Evolutionary conservation across 23 tunicate genomes (phyloP), one percentile per base, ranked within the genome.

Genomic region (Trididemnum miniatum): DNA sequence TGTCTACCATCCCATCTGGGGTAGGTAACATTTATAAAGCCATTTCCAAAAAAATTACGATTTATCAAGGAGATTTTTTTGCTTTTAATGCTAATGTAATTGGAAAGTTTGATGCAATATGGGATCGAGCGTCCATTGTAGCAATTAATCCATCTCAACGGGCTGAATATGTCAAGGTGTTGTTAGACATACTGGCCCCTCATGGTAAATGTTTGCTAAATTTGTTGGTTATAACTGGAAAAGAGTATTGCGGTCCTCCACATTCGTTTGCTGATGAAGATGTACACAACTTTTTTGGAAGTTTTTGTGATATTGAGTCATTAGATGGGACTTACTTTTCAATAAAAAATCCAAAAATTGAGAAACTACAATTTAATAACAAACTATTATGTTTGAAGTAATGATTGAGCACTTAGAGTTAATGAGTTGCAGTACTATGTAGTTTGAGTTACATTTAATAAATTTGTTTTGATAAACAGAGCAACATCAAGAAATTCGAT

Each of bases 51-150:
- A 81, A 80, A 20, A 81, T 90, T 32, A 90, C 85, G 35, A 80
- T 90, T n/a, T 90, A 80, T 50, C 72, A 67, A n/a, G 96, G 96
- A 24, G 87, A 85, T 75, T 51, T 90, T 60, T 90, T 85, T 57
- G 37, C 35, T 25, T 28, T 85, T 12, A 72, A 23, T 26, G 4
- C 83, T 1, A 35, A 74, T 18, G 23, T 90, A 2, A 38, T 78
- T 35, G 90, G 90, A 9, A 76, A 80, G 49, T 81, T 85, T 81
- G 87, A 90, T 64, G 96, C 80, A 25, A 65, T 85, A 30, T 90
- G 82, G 80, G 96, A 90, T 72, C 71, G 90, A 33, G 90, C 87
- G 0, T 44, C 87, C 4, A 76, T 85, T 20, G 86, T 86, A 22
- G 96, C 96, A 1, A 85, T 90, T 7, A 81, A 90, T 74, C 29